Percentiles rank a stretch among this genome's conserved stretches.
phyloP scores from a whole-genome alignment of 2,888 invertebrate species.

The Coremacera marginata region DNA sequence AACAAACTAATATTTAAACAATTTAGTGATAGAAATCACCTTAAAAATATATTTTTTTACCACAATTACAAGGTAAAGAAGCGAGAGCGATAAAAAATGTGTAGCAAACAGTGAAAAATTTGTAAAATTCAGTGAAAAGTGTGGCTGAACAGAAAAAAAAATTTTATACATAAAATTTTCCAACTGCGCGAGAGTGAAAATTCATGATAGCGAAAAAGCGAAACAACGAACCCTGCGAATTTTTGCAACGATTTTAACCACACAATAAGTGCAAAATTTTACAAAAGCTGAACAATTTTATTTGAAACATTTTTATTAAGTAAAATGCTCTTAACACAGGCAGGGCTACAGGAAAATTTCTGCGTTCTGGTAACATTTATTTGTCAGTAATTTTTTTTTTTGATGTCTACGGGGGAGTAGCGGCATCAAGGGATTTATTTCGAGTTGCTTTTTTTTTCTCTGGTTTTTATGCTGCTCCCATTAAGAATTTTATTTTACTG shows the following conservation, averaged over 20 bases:
- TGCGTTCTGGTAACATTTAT: not conserved
- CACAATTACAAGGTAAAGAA: not conserved
- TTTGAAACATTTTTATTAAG: no score
- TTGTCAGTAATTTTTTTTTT: not conserved
- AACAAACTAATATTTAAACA: not conserved
- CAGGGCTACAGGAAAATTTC: no score
- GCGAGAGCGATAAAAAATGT: not conserved
- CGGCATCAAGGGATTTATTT: not conserved
- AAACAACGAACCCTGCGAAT: not conserved
- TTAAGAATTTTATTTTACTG: constrained; percentile 5
- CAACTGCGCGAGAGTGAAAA: not conserved
- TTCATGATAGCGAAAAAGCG: not conserved
- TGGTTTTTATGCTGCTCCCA: not conserved
- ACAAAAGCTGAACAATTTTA: not conserved
- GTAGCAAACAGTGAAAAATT: not conserved
- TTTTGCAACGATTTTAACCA: not conserved
- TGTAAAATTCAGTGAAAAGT: not conserved
- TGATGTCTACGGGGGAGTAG: not conserved
- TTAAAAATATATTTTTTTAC: not conserved
- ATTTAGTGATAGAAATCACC: not conserved
- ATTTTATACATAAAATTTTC: not conserved
- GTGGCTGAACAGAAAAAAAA: not conserved
- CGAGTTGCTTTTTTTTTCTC: not conserved
- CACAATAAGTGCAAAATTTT: not conserved
- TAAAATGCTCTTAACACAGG: not conserved